These are phyloP conservation scores for Alloscopus bannaensis DNA, from an alignment of 2,888 invertebrate species.

Conservation along the genomic window DNA sequence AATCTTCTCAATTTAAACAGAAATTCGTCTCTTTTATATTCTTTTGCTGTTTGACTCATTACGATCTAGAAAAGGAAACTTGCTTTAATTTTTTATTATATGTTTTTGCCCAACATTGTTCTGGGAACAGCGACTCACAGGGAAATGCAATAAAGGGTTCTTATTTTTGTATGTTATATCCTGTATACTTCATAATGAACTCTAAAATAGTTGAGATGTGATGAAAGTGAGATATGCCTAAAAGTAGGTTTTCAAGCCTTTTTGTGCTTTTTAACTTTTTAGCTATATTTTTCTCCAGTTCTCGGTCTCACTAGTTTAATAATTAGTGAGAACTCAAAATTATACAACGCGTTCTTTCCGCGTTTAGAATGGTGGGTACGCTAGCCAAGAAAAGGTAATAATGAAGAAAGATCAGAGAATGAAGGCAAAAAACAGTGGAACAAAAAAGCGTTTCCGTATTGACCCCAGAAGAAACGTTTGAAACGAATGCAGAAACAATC, in stretches of 20 bases:
- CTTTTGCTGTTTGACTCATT: slow-evolving; percentile 36
- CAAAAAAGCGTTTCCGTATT: slow-evolving; percentile 5
- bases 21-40: slow-evolving; percentile 26
- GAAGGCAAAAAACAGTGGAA: slow-evolving; percentile 19
- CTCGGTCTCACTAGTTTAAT: slow-evolving; percentile 29
- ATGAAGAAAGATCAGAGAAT: slow-evolving; percentile 29
- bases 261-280: slow-evolving; percentile 26
- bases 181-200: too few relatives aligned
- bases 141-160: too few relatives aligned
- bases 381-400: slow-evolving; percentile 28
- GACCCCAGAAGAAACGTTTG: slow-evolving; percentile 5
- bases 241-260: too few relatives aligned
- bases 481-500: slow-evolving; percentile 40
- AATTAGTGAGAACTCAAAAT: slow-evolving; percentile 37
- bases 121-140: too few relatives aligned
- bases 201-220: too few relatives aligned
- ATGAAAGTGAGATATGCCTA: too few relatives aligned
- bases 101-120: slow-evolving; percentile 1
- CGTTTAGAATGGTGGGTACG: slow-evolving; percentile 8
- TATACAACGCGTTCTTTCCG: slow-evolving; percentile 16
- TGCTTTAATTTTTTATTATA: slow-evolving; percentile 22
- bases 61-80: background rate
- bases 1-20: too few relatives aligned
- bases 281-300: slow-evolving; percentile 16
- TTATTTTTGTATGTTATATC: too few relatives aligned